Evolutionary conservation across 2,888 invertebrate species (phyloP).

Genomic region (Orgyia antiqua): DNA sequence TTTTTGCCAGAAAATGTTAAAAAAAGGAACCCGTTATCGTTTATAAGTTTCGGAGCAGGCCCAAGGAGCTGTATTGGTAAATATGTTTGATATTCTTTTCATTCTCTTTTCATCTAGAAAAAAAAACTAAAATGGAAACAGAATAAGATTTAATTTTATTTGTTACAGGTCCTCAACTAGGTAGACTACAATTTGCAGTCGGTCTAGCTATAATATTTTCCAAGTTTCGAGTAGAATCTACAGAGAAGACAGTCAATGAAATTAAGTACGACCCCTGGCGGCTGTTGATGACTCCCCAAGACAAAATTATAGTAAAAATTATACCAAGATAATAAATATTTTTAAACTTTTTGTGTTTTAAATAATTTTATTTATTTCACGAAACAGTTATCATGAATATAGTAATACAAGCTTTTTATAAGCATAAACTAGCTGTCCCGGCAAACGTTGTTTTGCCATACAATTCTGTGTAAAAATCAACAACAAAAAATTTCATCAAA

Average conservation of each 20-base stretch:
- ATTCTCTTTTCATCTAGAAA: neutral
- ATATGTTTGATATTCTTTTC: neutral
- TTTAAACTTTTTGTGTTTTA: too few species aligned
- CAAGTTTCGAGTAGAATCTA: slow-evolving; percentile 34
- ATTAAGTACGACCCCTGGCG: slow-evolving; percentile 28
- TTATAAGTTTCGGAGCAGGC: slow-evolving; percentile 23
- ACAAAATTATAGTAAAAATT: slow-evolving; percentile 27
- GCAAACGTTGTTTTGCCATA: too few species aligned
- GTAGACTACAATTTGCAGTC: too few species aligned
- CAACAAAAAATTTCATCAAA: too few species aligned
- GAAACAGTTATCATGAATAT: too few species aligned
- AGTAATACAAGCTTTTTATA: too few species aligned
- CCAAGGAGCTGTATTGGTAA: slow-evolving; percentile 18
- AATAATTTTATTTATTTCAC: too few species aligned
- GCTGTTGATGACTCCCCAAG: slow-evolving; percentile 25
- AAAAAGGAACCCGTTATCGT: slow-evolving; percentile 13
- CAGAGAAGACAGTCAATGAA: slow-evolving; percentile 25
- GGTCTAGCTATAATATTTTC: slow-evolving; percentile 25
- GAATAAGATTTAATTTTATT: too few species aligned
- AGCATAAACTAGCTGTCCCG: too few species aligned
- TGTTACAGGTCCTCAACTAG: too few species aligned
- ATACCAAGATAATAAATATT: slow-evolving; percentile 25
- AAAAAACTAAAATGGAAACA: too few species aligned
- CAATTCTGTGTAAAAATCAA: too few species aligned
- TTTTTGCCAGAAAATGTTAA: slow-evolving; percentile 37